These are phyloP conservation scores for Synergus laeviventris DNA, from an alignment of 2,888 invertebrate species.

Conservation along the genomic window DNA sequence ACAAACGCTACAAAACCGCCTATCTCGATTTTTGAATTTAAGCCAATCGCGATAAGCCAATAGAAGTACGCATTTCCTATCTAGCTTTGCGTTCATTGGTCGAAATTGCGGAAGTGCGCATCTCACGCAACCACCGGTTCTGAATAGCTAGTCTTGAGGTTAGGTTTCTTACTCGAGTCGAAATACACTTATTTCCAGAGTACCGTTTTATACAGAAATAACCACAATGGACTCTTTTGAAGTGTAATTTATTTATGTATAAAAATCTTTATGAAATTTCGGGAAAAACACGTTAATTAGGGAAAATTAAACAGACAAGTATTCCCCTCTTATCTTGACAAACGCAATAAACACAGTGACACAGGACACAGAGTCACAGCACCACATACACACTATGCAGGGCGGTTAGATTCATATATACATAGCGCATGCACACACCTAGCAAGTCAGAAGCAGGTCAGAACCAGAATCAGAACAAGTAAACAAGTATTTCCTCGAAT, in stretches of 20 bases:
- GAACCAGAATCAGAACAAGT: too few species aligned
- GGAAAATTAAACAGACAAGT: too few species aligned
- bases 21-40: slow-evolving; percentile 24
- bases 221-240: not conserved
- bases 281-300: not conserved
- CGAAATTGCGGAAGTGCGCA: not conserved
- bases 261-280: not conserved
- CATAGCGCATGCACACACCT: too few species aligned
- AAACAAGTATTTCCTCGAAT: too few species aligned
- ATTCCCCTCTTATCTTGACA: too few species aligned
- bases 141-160: not conserved
- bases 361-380: too few species aligned
- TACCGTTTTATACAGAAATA: not conserved
- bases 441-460: too few species aligned
- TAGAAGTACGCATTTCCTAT: not conserved
- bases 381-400: too few species aligned
- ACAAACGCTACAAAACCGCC: slow-evolving; percentile 9
- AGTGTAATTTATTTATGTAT: not conserved
- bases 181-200: not conserved
- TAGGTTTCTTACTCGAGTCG: not conserved
- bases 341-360: too few species aligned
- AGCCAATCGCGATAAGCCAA: not conserved
- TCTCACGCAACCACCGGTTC: not conserved
- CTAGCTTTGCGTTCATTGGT: not conserved
- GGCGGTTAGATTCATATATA: too few species aligned